Evolutionary conservation across 2,888 invertebrate species (phyloP).

Genomic region (Muschampia plurimacula): DNA sequence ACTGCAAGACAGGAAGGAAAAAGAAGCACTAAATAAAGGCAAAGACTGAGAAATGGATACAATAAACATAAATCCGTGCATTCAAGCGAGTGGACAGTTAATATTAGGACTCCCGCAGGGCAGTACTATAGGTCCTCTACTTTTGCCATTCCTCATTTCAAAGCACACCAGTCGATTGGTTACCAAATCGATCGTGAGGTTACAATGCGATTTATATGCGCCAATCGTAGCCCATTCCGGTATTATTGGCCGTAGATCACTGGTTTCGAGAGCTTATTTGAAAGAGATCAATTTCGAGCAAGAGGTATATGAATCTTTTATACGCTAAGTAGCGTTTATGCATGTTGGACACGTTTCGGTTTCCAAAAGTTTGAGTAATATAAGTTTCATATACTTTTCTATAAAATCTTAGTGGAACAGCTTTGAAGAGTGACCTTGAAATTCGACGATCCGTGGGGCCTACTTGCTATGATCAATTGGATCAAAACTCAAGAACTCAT

Average conservation of each 20-base stretch:
- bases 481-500: too few species aligned
- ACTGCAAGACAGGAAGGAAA: not conserved
- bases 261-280: slow-evolving; percentile 35
- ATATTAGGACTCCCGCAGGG: slow-evolving; percentile 20
- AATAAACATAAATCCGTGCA: slow-evolving; percentile 6
- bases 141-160: slow-evolving; percentile 33
- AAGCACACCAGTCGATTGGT: slow-evolving; percentile 34
- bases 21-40: not conserved
- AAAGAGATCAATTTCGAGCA: slow-evolving; percentile 33
- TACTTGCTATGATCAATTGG: not conserved
- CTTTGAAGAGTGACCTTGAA: not conserved
- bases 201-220: slow-evolving; percentile 39
- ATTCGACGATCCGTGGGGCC: not conserved
- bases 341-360: slow-evolving; percentile 14
- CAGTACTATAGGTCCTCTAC: slow-evolving; percentile 1
- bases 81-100: not conserved
- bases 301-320: slow-evolving; percentile 33
- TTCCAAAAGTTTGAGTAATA: not conserved
- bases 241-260: slow-evolving; percentile 39
- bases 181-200: slow-evolving; percentile 37
- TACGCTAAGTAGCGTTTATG: slow-evolving; percentile 17
- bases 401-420: not conserved
- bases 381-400: not conserved
- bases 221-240: slow-evolving; percentile 37
- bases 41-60: not conserved